Evolutionary conservation across 2,113 vertebrate species (phyloP).

Genomic region (Puma concolor): DNA sequence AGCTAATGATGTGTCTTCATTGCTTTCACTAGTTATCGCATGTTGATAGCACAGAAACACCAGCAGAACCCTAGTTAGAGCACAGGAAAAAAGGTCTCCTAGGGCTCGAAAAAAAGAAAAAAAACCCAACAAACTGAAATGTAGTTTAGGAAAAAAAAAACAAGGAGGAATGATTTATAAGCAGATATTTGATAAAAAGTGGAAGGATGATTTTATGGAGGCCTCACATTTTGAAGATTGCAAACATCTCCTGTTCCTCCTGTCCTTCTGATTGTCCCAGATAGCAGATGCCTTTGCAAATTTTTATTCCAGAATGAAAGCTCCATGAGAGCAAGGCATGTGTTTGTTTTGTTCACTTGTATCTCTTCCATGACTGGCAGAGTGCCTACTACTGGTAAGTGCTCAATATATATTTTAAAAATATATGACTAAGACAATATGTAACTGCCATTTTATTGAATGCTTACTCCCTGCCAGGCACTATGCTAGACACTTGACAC

Average conservation of each 20-base stretch:
- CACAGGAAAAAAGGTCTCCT: not conserved
- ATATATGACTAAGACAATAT: not conserved
- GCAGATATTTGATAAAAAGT: not conserved
- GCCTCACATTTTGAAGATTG: not conserved
- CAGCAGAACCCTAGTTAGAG: conserved; percentile 19
- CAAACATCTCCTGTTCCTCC: not conserved
- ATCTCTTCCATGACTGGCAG: not conserved
- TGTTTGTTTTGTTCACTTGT: not conserved
- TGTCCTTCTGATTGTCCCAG: not conserved
- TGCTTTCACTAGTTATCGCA: not conserved
- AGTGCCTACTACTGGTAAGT: not conserved
- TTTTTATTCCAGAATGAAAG: not conserved
- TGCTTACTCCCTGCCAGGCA: not conserved
- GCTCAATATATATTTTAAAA: not conserved
- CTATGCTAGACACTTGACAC: not conserved
- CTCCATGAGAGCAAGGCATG: not conserved
- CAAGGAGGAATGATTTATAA: not conserved
- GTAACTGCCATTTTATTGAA: not conserved
- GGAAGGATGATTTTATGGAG: not conserved
- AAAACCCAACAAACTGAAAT: not conserved
- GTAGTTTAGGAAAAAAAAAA: not conserved
- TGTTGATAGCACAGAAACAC: not conserved
- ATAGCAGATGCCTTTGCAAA: not conserved
- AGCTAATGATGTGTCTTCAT: not conserved
- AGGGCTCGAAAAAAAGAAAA: not conserved